Conservation (phyloP, 2,797 vertebrate genomes). For the Pteropus rufus region DNA sequence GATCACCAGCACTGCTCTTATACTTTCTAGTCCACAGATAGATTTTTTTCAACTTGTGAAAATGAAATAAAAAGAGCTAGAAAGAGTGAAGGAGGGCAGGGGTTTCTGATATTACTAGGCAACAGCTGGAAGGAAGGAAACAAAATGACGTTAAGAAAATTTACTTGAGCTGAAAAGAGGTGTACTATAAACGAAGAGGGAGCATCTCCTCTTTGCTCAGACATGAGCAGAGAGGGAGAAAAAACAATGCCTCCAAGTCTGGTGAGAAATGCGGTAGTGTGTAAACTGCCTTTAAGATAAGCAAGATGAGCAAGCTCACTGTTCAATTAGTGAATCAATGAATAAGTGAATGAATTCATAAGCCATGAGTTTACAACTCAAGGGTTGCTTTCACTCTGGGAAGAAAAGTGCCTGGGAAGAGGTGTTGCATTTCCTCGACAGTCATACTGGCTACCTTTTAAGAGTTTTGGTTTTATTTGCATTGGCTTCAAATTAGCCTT, state of each 20-base stretch:
- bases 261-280: background rate
- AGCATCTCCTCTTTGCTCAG: background rate
- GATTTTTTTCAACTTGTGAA: constrained; percentile 12
- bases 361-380: background rate
- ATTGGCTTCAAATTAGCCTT: background rate
- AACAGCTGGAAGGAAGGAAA: background rate
- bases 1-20: background rate
- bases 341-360: background rate
- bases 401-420: background rate
- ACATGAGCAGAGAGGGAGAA: background rate
- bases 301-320: background rate
- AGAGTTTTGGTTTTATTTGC: background rate
- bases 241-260: background rate
- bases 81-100: background rate
- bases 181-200: background rate
- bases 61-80: constrained; percentile 1
- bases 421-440: background rate
- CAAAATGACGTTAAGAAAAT: constrained; percentile 25
- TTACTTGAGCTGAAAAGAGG: constrained; percentile 26
- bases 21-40: background rate
- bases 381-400: background rate
- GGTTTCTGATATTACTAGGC: constrained; percentile 32
- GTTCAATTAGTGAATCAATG: background rate
- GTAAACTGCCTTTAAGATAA: constrained; percentile 10
- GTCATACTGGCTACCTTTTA: background rate